Base-by-base conservation (phyloP, 2,888 invertebrate genomes). In the Scotopteryx bipunctaria region DNA sequence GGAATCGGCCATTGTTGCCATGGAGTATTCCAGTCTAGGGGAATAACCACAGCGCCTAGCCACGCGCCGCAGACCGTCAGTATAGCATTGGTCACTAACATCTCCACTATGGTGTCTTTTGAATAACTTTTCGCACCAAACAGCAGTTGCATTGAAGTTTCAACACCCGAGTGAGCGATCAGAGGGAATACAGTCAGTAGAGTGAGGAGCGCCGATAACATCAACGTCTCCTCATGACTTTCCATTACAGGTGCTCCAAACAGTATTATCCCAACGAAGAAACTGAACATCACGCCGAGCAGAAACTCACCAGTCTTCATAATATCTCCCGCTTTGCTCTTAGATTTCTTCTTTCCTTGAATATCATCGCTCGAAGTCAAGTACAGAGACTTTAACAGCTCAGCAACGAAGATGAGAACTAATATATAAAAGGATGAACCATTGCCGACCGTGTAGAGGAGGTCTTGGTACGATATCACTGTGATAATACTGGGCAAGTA, bases 1-100 rank as follows among this genome's bases (percentile, higher is more conserved):
- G 95, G 93, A 62, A 94, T 93, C 0, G 95, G 95, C 95, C 95
- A 95, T 51, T 84, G 92, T 88, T 97, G 97, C 96, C 97, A 98
- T 0, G 95, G 95, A 37, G 94, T 92, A 78, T 97, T 95, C 98
- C 98, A 98, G 77, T 98, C 98, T 21, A 98, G 84, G 0, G 98
- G 97, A 60, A 98, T 95, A 0, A 95, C 94, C 48, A 95, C 91
- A 2, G 96, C 96, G 3, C 97, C 96, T 1, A 95, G 70, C 97
- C 97, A 97, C 3, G 96, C 93, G 2, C 97, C 97, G 21, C 95
- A 78, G 6, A 96, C 73, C 0, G 94, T 92, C 45, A 92, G 69
- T 47, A 92, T 70, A 3, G 93, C 86, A 64, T 92, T 92, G 29
- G 89, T 86, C 45, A 93, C 90, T 37, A 93, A 81, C 83, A 93